A percentile compares a stretch with the other conserved stretches of the same genome.
Evolutionary conservation across 2,888 invertebrate species (phyloP).

Genomic region (Heliconius ethilla): DNA sequence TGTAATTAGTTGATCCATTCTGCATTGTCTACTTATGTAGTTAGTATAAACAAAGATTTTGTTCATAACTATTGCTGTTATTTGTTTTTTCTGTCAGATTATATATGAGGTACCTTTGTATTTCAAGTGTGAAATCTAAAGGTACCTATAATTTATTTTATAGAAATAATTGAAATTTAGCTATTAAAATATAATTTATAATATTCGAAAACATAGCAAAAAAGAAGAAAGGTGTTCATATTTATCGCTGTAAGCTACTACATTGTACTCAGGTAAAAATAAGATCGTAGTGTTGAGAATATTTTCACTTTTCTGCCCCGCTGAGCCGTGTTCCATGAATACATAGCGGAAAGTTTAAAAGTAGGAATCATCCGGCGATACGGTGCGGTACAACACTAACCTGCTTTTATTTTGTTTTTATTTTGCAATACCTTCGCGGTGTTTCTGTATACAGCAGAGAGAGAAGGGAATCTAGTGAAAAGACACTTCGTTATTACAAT

Average conservation of each 20-base stretch:
- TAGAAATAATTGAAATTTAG: too few relatives aligned
- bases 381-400: constrained; percentile 51
- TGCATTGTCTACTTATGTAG: too few relatives aligned
- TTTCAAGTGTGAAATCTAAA: too few relatives aligned
- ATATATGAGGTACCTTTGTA: too few relatives aligned
- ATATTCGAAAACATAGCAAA: neutral
- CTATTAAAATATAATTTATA: neutral
- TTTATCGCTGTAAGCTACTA: constrained; percentile 44
- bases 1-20: too few relatives aligned
- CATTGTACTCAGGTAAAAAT: constrained; percentile 51
- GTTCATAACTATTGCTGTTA: too few relatives aligned
- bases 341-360: constrained; percentile 70
- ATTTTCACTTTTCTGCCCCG: constrained; percentile 79
- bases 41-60: too few relatives aligned
- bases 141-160: too few relatives aligned
- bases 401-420: neutral
- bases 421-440: neutral
- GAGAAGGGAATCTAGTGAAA: too few relatives aligned
- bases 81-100: too few relatives aligned
- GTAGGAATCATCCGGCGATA: constrained; percentile 65
- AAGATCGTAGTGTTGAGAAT: constrained; percentile 62
- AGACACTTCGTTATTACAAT: neutral
- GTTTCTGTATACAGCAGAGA: neutral
- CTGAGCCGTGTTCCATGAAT: constrained; percentile 70
- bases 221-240: neutral